Percentiles rank a stretch among this genome's conserved stretches.
Evolutionary conservation across 2,797 vertebrate genomes (phyloP).

Genomic region (Sibirionetta formosa): DNA sequence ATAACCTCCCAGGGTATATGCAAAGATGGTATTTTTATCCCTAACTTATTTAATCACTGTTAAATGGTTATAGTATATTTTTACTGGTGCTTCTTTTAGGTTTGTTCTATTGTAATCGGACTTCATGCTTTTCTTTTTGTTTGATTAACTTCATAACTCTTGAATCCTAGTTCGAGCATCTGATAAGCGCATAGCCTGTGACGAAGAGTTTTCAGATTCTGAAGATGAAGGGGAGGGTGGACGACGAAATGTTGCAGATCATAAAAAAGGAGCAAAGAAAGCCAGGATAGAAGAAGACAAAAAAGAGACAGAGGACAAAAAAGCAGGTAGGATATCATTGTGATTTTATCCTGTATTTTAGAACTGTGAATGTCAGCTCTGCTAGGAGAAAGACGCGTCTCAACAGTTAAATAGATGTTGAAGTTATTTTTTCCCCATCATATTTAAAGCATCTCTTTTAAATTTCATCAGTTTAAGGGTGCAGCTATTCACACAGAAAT

Average conservation of each 20-base stretch:
- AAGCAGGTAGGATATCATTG: slow-evolving; percentile 82
- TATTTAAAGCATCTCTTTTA: neutral
- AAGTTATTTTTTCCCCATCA: neutral
- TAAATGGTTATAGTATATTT: neutral
- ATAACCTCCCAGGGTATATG: neutral
- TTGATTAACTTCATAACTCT: slow-evolving; percentile 18
- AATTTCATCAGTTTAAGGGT: neutral
- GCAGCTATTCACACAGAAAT: neutral
- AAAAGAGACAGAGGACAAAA: slow-evolving; percentile 91
- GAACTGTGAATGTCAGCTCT: neutral
- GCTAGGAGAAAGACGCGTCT: neutral
- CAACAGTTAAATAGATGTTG: neutral
- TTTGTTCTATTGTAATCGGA: neutral
- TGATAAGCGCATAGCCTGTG: slow-evolving; percentile 93
- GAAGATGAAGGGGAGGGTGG: slow-evolving; percentile 95
- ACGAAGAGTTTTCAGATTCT: slow-evolving; percentile 95
- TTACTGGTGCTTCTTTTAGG: neutral
- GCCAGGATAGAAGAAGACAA: slow-evolving; percentile 91
- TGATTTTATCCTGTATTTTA: neutral
- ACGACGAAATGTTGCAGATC: slow-evolving; percentile 89
- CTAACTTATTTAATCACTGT: neutral
- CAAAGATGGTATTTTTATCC: neutral
- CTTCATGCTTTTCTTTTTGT: neutral
- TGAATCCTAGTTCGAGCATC: slow-evolving; percentile 89
- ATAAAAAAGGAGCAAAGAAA: slow-evolving; percentile 92